Evolutionary conservation across 2,888 invertebrate genomes (phyloP).

Genomic region (Achlya flavicornis): DNA sequence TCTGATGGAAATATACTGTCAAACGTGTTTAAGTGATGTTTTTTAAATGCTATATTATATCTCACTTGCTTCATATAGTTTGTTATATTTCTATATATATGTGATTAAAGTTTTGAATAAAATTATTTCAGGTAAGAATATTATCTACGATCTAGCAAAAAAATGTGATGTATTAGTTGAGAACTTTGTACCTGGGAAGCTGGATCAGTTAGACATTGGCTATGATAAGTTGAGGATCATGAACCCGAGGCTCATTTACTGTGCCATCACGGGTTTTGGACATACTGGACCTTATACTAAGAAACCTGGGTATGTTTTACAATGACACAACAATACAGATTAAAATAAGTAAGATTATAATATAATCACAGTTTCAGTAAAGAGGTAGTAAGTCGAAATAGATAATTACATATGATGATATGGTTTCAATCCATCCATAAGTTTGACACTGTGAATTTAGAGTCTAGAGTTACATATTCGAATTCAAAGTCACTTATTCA

Average conservation of each 20-base stretch:
- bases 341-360: no score
- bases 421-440: no score
- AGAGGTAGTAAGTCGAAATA: no score
- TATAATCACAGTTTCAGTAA: no score
- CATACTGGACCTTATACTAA: constrained; percentile 92
- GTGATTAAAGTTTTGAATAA: background rate
- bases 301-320: constrained; percentile 87
- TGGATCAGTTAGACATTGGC: constrained; percentile 90
- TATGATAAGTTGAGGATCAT: constrained; percentile 88
- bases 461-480: no score
- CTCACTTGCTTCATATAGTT: no score
- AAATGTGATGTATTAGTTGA: constrained; percentile 95
- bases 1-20: background rate
- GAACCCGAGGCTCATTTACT: constrained; percentile 94
- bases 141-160: constrained; percentile 88
- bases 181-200: constrained; percentile 96
- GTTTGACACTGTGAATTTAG: no score
- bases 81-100: no score
- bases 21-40: no score
- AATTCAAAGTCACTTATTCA: no score
- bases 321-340: background rate
- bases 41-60: no score
- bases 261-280: constrained; percentile 97
- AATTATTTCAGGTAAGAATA: constrained; percentile 66
- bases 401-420: no score